Conservation (phyloP, 2,888 invertebrate genomes). For the Hofmannophila pseudospretella region DNA sequence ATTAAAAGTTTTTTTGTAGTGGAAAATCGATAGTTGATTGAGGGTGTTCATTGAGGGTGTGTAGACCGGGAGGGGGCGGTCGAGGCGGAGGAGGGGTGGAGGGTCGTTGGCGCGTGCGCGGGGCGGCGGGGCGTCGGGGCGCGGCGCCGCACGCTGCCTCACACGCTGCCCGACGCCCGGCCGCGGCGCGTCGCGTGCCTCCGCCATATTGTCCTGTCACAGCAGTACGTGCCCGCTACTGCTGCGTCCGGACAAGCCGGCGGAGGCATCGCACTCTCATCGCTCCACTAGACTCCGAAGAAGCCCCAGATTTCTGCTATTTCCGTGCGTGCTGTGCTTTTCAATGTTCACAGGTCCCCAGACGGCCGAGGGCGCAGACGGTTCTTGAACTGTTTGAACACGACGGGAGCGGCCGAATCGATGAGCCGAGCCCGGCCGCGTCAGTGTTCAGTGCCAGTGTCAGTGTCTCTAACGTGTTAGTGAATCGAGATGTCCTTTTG, state of each 20-base stretch:
- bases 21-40: constrained; percentile 72
- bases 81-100: constrained; percentile 29
- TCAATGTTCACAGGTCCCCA: constrained; percentile 32
- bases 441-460: constrained; percentile 16
- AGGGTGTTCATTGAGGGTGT: constrained; percentile 67
- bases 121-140: constrained; percentile 48
- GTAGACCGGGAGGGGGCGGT: constrained; percentile 25
- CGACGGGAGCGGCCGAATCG: constrained; percentile 16
- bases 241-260: constrained; percentile 93
- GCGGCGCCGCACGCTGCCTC: constrained; percentile 60
- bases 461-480: constrained; percentile 19
- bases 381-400: constrained; percentile 8
- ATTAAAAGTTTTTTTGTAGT: constrained; percentile 42
- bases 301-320: constrained; percentile 1
- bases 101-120: constrained; percentile 59
- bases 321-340: constrained; percentile 20
- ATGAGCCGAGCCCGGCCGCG: constrained; percentile 10
- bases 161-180: constrained; percentile 74
- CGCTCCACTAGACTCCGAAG: constrained; percentile 14
- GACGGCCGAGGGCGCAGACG: not conserved
- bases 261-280: constrained; percentile 41
- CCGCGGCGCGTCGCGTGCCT: constrained; percentile 61
- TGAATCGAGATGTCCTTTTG: no score
- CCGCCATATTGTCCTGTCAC: constrained; percentile 98
- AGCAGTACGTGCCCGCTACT: constrained; percentile 94